Base-by-base conservation (phyloP, 2,113 vertebrate genomes). In the Poeciliopsis turrubarensis region DNA sequence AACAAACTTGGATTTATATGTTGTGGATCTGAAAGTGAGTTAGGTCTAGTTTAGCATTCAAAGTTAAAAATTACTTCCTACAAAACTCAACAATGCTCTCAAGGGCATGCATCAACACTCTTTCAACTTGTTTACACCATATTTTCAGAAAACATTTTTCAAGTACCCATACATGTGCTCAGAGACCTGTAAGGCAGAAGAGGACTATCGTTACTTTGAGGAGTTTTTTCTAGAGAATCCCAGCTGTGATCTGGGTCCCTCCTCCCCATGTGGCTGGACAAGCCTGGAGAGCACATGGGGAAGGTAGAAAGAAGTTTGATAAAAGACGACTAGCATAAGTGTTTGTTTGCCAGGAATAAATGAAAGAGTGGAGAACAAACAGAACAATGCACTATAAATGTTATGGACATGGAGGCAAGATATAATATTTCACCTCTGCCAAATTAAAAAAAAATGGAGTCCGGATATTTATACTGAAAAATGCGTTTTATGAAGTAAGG, bases 181-280 rank as follows among this genome's bases (percentile, higher is more conserved):
- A 68, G 79, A 34, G 30, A 73, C 67, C 75, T 79, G 70, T 54
- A 77, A 82, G 79, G 79, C 72, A 71, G 73, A 71, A 47, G 71
- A 60, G 74, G 32, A 89, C 77, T 72, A 82, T 87, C 84, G 83
- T 84, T 83, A 87, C 83, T 87, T 85, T 79, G 87, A 86, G 79
- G 51, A 81, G 82, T 60, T 78, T n/a, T 90, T 87, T 81, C 78
- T 84, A 77, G 68, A 85, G 84, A 85, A 73, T 87, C 88, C 90
- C 84, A 85, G 86, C 86, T 91, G 87, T 87, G 82, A 83, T 86
- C 83, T 86, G 79, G 75, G 83, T 84, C 54, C 77, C 86, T 25
- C 65, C 70, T 71, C 57, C 19, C 30, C 64, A 54, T 70, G 76
- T 86, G 89, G 70, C 79, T 87, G 87, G 90, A 88, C 79, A 88